phyloP scores from a whole-genome alignment of 2,113 vertebrate genomes.

The Callopanchax toddi region DNA sequence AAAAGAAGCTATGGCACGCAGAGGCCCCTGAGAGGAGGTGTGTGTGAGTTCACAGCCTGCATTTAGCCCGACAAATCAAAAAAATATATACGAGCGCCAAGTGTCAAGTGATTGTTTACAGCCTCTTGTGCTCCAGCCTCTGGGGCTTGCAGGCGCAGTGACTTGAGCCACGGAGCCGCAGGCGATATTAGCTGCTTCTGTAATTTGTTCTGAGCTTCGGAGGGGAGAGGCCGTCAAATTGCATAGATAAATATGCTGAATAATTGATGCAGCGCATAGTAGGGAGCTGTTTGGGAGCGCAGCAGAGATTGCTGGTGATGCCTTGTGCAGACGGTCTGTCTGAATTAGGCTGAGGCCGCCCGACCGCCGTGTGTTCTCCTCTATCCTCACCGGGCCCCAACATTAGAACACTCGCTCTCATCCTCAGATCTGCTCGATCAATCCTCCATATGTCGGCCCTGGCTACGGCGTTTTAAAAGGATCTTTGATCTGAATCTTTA shows the following conservation, averaged over 20 bases:
- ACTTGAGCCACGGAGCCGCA: slow-evolving; percentile 61
- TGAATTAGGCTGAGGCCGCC: slow-evolving; percentile 44
- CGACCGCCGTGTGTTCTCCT: background rate
- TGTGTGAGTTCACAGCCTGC: slow-evolving; percentile 52
- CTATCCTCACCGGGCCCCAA: slow-evolving; percentile 52
- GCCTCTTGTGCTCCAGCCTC: slow-evolving; percentile 60
- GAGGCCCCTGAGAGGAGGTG: slow-evolving; percentile 36
- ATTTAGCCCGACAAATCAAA: slow-evolving; percentile 56
- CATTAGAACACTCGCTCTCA: slow-evolving; percentile 51
- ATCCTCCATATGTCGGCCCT: slow-evolving; percentile 36
- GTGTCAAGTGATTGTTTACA: slow-evolving; percentile 74
- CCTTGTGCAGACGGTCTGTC: slow-evolving; percentile 59
- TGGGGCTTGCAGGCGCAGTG: slow-evolving; percentile 36
- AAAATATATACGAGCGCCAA: slow-evolving; percentile 58
- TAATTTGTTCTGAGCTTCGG: slow-evolving; percentile 73
- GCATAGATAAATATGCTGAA: slow-evolving; percentile 83
- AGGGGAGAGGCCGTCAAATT: slow-evolving; percentile 78
- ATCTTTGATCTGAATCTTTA: slow-evolving; percentile 44
- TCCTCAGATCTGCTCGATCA: slow-evolving; percentile 61
- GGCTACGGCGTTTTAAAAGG: slow-evolving; percentile 21
- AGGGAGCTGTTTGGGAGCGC: slow-evolving; percentile 72
- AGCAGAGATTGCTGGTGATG: slow-evolving; percentile 68
- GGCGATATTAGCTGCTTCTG: slow-evolving; percentile 70
- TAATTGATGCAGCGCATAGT: slow-evolving; percentile 77
- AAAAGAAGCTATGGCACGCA: slow-evolving; percentile 10